Percentiles rank a stretch among this genome's conserved stretches.
These are phyloP conservation scores for Palythoa grandis DNA, from an alignment of 92 coral and sea anemone genomes.

Conservation along the genomic window DNA sequence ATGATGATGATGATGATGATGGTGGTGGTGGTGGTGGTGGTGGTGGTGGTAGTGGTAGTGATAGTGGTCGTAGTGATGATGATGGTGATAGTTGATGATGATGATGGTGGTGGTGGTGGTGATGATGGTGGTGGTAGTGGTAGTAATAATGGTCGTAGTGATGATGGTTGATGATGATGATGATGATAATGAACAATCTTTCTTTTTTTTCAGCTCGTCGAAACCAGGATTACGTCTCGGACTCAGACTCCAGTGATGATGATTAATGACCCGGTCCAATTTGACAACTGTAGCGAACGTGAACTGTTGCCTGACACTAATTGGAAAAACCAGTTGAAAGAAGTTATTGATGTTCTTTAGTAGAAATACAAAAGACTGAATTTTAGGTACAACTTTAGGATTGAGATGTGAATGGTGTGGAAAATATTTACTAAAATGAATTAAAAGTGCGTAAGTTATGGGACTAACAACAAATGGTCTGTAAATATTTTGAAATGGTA, in stretches of 20 bases:
- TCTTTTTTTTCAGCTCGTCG: constrained; percentile 35
- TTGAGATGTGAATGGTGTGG: not conserved
- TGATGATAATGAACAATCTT: not conserved
- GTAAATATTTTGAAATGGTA: not conserved
- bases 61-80: too few relatives aligned
- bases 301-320: not conserved
- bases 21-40: too few relatives aligned
- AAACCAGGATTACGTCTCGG: constrained; percentile 23
- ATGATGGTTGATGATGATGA: too few relatives aligned
- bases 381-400: not conserved
- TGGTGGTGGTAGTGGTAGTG: too few relatives aligned
- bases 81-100: too few relatives aligned
- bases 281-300: not conserved
- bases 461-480: not conserved
- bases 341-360: not conserved
- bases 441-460: not conserved
- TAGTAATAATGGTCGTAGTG: too few relatives aligned
- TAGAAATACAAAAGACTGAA: not conserved
- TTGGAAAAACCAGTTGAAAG: not conserved
- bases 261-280: not conserved
- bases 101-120: too few relatives aligned
- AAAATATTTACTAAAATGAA: not conserved
- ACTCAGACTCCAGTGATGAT: constrained; percentile 39
- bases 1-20: too few relatives aligned
- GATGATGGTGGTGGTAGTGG: too few relatives aligned